Evolutionary conservation across 1,140 invertebrate genomes (phyloP).

Genomic region (Drosophila mauritiana): DNA sequence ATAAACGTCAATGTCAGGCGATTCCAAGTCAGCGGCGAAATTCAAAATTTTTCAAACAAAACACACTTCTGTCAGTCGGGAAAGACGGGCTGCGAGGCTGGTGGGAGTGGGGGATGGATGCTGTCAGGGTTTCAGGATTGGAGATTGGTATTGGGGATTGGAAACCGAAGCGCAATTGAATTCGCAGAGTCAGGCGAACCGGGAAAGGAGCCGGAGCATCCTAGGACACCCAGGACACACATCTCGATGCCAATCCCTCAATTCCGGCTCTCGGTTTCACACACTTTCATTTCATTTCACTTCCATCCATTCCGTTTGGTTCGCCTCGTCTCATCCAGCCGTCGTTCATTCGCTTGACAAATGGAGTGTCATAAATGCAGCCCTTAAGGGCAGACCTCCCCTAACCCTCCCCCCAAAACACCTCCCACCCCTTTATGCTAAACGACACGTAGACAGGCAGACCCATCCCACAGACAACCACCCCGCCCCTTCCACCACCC

Average conservation of each 20-base stretch:
- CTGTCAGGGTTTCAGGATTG: constrained; percentile 29
- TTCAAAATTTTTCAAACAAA: constrained; percentile 74
- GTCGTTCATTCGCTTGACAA: constrained; percentile 79
- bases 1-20: constrained; percentile 82
- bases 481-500: constrained; percentile 8
- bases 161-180: constrained; percentile 79
- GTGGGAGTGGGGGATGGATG: neutral
- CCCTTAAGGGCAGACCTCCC: constrained; percentile 70
- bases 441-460: constrained; percentile 68
- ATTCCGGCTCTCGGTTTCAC: constrained; percentile 55
- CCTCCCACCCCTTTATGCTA: constrained; percentile 67
- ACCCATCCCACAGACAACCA: constrained; percentile 17
- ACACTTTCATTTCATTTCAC: constrained; percentile 61
- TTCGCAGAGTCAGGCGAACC: constrained; percentile 66
- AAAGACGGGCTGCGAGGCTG: neutral
- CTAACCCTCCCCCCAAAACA: neutral
- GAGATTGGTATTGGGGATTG: constrained; percentile 33
- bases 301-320: constrained; percentile 43
- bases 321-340: constrained; percentile 51
- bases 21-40: constrained; percentile 67
- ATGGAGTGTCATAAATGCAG: constrained; percentile 84
- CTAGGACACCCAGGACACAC: constrained; percentile 47
- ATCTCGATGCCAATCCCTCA: constrained; percentile 48
- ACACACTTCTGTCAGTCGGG: constrained; percentile 51
- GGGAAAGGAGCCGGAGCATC: constrained; percentile 23